A percentile compares a stretch with the other conserved stretches of the same genome.
Evolutionary conservation across 92 coral and sea anemone genomes (phyloP).

Genomic region (Actinernus sp.): DNA sequence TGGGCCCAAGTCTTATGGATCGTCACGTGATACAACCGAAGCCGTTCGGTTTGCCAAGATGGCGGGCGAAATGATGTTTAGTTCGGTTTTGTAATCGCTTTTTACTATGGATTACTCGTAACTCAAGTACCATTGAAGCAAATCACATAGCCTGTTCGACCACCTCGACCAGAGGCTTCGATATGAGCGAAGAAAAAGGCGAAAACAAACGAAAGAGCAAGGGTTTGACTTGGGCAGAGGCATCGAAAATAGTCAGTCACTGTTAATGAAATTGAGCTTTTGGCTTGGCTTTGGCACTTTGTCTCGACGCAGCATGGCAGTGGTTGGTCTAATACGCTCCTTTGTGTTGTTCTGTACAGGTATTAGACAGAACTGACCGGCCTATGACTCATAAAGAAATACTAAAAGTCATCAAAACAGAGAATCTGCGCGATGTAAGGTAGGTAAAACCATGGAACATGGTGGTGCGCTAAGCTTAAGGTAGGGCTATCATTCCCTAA

Average conservation of each 20-base stretch:
- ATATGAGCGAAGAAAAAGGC: constrained; percentile 76
- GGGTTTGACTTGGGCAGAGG: constrained; percentile 99
- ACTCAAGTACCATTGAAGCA: neutral
- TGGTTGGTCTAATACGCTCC: neutral
- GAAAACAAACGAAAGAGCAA: constrained; percentile 82
- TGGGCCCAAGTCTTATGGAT: constrained; percentile 11
- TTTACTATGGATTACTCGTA: constrained; percentile 19
- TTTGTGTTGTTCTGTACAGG: constrained; percentile 47
- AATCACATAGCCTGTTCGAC: neutral
- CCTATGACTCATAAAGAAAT: constrained; percentile 97
- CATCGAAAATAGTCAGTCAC: constrained; percentile 86
- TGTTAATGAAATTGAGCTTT: too few relatives aligned
- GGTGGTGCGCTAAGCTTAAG: neutral
- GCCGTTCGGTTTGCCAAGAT: constrained; percentile 43
- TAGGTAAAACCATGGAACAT: constrained; percentile 25
- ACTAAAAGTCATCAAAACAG: constrained; percentile 85
- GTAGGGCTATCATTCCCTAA: too few relatives aligned
- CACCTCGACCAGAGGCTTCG: constrained; percentile 5
- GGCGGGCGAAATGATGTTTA: constrained; percentile 53
- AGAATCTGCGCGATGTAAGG: constrained; percentile 91
- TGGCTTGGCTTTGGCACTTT: neutral
- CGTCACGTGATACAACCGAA: constrained; percentile 31
- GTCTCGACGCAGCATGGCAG: constrained; percentile 24
- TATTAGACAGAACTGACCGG: constrained; percentile 70
- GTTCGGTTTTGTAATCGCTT: constrained; percentile 6